Base-by-base conservation (phyloP, 2,113 vertebrate species). In the Ellobius talpinus region DNA sequence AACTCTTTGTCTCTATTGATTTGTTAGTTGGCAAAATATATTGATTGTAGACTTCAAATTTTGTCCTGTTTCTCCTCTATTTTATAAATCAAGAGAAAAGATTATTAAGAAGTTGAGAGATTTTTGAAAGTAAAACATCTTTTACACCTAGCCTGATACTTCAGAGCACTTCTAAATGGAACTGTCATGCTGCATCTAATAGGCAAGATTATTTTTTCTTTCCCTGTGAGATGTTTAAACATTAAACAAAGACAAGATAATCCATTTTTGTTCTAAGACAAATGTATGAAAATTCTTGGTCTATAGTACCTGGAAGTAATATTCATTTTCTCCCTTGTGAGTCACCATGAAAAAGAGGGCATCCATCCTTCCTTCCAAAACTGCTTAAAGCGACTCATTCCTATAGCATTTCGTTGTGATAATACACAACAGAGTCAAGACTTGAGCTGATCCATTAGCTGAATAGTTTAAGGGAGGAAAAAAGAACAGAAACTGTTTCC, bases 161-260 rank as follows among this genome's bases (percentile, higher is more conserved):
- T 82, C 73, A 68, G 90, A 95, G 55, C 45, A 58, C 77, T 96
- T 93, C 66, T 96, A 97, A 92, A 98, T 95, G 95, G 96, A 70
- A 81, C 65, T 89, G 79, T 93, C 87, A 89, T 79, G 14, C 36
- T 91, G 47, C 66, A 84, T 50, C 92, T 78, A 84, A 90, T 78
- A 87, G 87, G 73, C 55, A 89, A 72, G 61, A 79, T n/a, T 86
- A 72, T 84, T 91, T 94, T 93, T 76, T 68, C 58, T 85, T 89
- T 90, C 45, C 65, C 31, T 95, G 92, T 70, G 92, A 95, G 95
- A 97, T 93, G 86, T 65, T 87, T 95, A 97, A 65, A 84, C 90
- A 93, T 97, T 95, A 88, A 95, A 96, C 58, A 87, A 93, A 88
- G 72, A 96, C 74, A 94, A 93, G 68, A 70, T 82, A 42, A 39